Conservation (phyloP, 2,888 invertebrate genomes). For the Spatulosminthurus flaviceps region DNA sequence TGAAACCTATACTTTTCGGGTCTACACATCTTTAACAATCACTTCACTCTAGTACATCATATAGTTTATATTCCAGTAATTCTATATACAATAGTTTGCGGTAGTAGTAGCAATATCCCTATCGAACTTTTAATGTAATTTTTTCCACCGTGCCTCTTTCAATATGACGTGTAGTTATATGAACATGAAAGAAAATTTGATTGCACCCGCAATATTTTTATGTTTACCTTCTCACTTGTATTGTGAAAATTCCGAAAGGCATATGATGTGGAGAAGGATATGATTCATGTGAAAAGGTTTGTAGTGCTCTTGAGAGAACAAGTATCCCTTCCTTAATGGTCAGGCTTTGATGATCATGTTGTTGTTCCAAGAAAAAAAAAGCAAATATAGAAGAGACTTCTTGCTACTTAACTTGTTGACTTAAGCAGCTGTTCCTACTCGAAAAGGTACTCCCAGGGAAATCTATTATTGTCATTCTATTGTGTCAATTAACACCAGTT, state of each 20-base stretch:
- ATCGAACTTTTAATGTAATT: no score
- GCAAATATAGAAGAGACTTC: background rate
- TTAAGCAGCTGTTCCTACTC: background rate
- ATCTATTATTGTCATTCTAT: no score
- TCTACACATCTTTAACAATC: background rate
- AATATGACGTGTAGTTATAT: background rate
- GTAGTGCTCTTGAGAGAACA: background rate
- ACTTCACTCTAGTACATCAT: no score
- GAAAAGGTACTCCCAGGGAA: background rate
- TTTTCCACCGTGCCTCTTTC: no score
- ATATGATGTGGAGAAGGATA: background rate
- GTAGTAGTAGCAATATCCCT: no score
- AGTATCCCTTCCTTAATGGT: constrained; percentile 1
- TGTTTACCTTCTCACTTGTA: constrained; percentile 1
- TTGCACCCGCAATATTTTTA: background rate
- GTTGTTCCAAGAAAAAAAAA: background rate
- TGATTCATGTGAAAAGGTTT: constrained; percentile 1
- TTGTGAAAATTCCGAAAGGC: background rate
- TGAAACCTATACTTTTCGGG: constrained; percentile 16
- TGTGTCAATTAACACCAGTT: no score
- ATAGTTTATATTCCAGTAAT: no score
- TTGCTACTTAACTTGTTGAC: background rate
- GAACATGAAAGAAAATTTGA: background rate
- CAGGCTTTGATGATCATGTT: background rate
- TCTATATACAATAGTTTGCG: no score